These are phyloP conservation scores for Anas platyrhynchos DNA, from an alignment of 2,113 vertebrate genomes.

Conservation along the genomic window DNA sequence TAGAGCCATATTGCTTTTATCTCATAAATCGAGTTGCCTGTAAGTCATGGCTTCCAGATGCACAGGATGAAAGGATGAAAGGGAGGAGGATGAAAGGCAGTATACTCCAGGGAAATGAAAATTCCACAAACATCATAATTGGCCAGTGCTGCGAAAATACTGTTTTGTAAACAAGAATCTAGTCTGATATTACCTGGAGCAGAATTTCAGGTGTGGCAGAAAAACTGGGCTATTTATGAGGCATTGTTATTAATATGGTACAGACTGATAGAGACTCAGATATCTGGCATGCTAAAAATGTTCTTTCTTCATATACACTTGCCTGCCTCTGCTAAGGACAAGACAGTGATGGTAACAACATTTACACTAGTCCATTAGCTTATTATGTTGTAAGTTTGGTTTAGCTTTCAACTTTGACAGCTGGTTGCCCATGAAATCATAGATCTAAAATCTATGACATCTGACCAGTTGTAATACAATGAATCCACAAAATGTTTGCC, in stretches of 20 bases:
- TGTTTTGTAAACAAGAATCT: not conserved
- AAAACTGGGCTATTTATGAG: not conserved
- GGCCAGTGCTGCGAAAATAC: not conserved
- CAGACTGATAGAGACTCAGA: not conserved
- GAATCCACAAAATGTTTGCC: not conserved
- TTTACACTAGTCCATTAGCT: not conserved
- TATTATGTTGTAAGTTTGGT: not conserved
- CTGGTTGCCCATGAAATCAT: not conserved
- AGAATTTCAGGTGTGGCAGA: not conserved
- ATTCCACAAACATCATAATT: not conserved
- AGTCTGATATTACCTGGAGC: not conserved
- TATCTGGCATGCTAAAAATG: not conserved
- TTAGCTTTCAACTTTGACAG: not conserved
- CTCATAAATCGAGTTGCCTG: not conserved
- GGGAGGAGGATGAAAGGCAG: not conserved
- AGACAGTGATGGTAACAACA: not conserved
- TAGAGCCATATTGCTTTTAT: not conserved
- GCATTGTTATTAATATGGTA: not conserved
- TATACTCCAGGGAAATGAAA: not conserved
- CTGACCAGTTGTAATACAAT: not conserved
- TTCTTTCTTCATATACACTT: not conserved
- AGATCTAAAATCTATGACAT: not conserved
- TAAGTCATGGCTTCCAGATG: not conserved
- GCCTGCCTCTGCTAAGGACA: not conserved
- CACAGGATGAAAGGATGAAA: not conserved